Evolutionary conservation across 1,140 invertebrate genomes (phyloP).

Genomic region (Eriocheir sinensis): DNA sequence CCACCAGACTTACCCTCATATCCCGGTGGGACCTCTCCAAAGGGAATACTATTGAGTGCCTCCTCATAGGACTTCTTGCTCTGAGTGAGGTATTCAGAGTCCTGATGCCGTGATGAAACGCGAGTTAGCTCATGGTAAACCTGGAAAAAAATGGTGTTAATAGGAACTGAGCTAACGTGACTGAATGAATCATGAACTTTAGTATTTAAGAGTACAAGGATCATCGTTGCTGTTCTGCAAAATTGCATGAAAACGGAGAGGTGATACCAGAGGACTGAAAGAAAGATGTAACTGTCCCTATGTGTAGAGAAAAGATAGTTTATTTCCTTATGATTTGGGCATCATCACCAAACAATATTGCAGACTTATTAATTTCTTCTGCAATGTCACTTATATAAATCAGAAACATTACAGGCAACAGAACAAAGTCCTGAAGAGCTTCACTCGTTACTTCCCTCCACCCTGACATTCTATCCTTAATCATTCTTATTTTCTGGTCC

Average conservation of each 20-base stretch:
- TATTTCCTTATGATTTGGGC: too few species aligned
- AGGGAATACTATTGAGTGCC: conserved; percentile 89
- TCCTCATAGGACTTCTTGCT: conserved; percentile 90
- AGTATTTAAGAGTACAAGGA: too few species aligned
- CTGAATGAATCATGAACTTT: not conserved
- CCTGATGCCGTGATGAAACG: conserved; percentile 57
- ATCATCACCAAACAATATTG: too few species aligned
- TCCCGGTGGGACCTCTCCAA: conserved; percentile 91
- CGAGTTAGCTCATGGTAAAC: conserved; percentile 82
- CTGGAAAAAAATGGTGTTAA: conserved; percentile 77
- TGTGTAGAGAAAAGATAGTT: too few species aligned
- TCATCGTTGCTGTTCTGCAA: too few species aligned
- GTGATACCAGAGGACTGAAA: too few species aligned
- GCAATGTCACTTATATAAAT: not conserved
- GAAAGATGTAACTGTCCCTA: too few species aligned
- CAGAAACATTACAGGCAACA: not conserved
- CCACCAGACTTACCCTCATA: conserved; percentile 84
- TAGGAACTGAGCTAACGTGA: not conserved
- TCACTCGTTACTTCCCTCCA: not conserved
- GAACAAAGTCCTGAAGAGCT: not conserved
- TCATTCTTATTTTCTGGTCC: too few species aligned
- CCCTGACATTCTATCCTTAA: not conserved
- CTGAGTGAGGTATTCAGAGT: conserved; percentile 86
- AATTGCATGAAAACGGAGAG: too few species aligned
- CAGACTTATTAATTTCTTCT: not conserved